phyloP scores from a whole-genome alignment of 1,140 invertebrate species.

The Drosophila equinoxialis region DNA sequence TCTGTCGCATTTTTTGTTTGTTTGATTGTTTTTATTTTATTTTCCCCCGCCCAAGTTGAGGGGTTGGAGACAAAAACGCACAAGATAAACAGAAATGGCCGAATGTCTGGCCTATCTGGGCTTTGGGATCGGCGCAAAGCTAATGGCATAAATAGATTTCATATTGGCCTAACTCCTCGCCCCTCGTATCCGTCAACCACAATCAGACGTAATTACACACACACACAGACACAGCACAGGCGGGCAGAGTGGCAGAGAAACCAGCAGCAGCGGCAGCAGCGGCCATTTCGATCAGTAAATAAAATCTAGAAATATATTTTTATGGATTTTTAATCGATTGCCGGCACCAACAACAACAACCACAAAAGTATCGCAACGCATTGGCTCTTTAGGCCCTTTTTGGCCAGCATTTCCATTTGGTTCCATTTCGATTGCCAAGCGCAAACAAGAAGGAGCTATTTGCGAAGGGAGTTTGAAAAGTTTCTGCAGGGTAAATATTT shows the following conservation, averaged over 20 bases:
- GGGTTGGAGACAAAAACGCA: conserved; percentile 28
- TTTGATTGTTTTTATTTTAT: conserved; percentile 58
- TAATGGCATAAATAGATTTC: conserved; percentile 82
- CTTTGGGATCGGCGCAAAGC: conserved; percentile 71
- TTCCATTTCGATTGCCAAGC: conserved; percentile 59
- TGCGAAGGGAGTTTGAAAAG: neutral
- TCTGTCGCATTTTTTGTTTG: conserved; percentile 63
- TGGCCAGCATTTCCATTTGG: conserved; percentile 28
- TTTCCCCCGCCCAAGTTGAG: conserved; percentile 23
- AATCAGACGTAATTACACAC: conserved; percentile 70
- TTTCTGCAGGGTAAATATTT: too few relatives aligned
- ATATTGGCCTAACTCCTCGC: conserved; percentile 47
- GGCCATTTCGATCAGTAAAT: conserved; percentile 69
- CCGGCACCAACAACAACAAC: conserved; percentile 29
- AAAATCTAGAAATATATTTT: conserved; percentile 82
- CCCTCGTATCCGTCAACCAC: neutral
- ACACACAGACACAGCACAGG: conserved; percentile 6
- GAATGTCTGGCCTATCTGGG: conserved; percentile 57
- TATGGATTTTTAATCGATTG: conserved; percentile 82
- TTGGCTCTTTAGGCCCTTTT: conserved; percentile 33
- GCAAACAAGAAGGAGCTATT: conserved; percentile 46
- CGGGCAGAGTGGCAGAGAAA: conserved; percentile 8
- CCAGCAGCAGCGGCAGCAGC: neutral
- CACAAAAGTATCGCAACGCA: neutral
- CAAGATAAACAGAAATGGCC: conserved; percentile 60